Conservation (phyloP, 2,113 vertebrate species). For the Motacilla tschutschensis region DNA sequence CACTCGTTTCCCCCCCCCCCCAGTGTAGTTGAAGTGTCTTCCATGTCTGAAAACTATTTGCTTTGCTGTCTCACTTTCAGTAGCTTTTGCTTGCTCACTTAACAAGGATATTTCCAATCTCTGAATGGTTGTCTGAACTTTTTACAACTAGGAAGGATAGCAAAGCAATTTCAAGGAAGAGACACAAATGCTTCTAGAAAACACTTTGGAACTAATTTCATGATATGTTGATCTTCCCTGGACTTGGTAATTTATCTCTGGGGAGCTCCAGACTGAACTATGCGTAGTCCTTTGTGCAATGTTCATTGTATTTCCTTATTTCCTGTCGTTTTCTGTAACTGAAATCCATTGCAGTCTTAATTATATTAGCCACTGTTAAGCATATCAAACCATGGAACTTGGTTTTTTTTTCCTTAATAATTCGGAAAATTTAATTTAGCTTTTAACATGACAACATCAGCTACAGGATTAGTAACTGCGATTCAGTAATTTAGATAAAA, state of each 20-base stretch:
- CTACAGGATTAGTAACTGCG: conserved; percentile 32
- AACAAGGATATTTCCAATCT: not conserved
- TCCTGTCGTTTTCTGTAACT: conserved; percentile 30
- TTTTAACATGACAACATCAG: conserved; percentile 41
- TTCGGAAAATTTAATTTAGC: conserved; percentile 57
- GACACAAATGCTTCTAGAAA: not conserved
- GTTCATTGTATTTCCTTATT: conserved; percentile 10
- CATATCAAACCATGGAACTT: conserved; percentile 5
- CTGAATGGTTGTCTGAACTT: not conserved
- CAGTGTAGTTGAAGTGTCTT: not conserved
- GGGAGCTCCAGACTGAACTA: not conserved
- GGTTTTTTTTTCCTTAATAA: not conserved
- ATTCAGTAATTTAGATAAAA: conserved; percentile 27
- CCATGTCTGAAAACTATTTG: not conserved
- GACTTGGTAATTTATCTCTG: not conserved
- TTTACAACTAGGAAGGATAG: not conserved
- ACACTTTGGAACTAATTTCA: conserved; percentile 29
- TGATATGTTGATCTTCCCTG: not conserved
- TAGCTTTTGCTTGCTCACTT: not conserved
- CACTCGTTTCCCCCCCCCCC: rapidly evolving
- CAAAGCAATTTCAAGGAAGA: conserved; percentile 36
- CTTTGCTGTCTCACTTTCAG: not conserved
- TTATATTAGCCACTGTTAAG: conserved; percentile 38
- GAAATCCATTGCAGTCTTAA: conserved; percentile 37
- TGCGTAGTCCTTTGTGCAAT: not conserved